A percentile compares a stretch with the other conserved stretches of the same genome.
phyloP scores from a whole-genome alignment of 2,113 vertebrate species.

The Seriola rivoliana region DNA sequence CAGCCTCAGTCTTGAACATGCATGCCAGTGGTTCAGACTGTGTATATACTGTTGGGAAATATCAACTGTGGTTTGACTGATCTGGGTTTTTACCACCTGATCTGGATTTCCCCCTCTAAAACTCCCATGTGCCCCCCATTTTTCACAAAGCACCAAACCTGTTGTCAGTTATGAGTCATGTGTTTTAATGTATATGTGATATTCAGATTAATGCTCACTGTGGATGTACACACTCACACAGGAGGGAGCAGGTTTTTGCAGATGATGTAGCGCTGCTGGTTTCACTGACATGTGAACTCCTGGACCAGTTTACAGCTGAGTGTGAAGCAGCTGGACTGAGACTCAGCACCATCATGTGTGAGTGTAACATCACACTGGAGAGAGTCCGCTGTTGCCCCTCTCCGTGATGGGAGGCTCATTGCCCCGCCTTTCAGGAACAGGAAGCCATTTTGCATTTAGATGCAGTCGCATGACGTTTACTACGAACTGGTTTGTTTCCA shows the following conservation, averaged over 20 bases:
- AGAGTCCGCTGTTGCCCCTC: too few relatives aligned
- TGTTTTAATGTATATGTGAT: not conserved
- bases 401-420: too few relatives aligned
- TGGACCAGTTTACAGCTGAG: conserved; percentile 1
- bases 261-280: not conserved
- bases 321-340: conserved; percentile 13
- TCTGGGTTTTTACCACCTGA: conserved; percentile 14
- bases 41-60: conserved; percentile 22
- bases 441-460: too few relatives aligned
- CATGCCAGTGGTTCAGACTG: conserved; percentile 22
- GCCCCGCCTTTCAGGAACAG: too few relatives aligned
- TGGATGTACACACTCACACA: not conserved
- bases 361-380: not conserved
- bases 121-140: too few relatives aligned
- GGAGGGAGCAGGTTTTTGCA: not conserved
- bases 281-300: conserved; percentile 5
- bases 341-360: not conserved
- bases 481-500: too few relatives aligned
- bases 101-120: conserved; percentile 9
- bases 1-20: not conserved
- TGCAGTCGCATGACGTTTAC: too few relatives aligned
- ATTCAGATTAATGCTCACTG: not conserved
- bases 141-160: not conserved
- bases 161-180: not conserved
- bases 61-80: not conserved